Evolutionary conservation across 2,888 invertebrate species (phyloP), one percentile per base, ranked within the genome.

Genomic region (Xylophagus ater): DNA sequence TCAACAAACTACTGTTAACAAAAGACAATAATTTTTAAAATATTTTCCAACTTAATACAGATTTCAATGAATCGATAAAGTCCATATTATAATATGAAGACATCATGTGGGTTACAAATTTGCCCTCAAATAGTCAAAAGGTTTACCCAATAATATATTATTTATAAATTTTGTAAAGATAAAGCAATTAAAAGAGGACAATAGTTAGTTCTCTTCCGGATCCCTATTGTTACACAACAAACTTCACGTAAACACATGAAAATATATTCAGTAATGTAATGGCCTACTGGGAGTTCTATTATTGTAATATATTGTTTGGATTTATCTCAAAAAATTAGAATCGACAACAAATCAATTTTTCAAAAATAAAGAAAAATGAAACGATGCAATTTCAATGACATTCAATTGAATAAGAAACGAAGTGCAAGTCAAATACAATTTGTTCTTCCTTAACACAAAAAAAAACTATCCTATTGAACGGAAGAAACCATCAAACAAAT

Each of bases 151-250:
- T n/a, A n/a, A n/a, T n/a, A n/a, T 46, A 44, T 44, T 44, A 42
- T 46, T 43, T 44, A 44, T 46, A 37, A 42, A 41, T 33, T 44
- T 32, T 29, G 25, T 38, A 28, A 14, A 41, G 39, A 48, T 43
- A 31, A 24, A 45, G 41, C 46, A 40, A 43, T 46, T 48, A 48
- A 48, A 48, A 48, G 46, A 43, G 46, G 46, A 47, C 48, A 46
- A 48, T 48, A 44, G 46, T 43, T 46, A 42, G 43, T 43, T 42
- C 46, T 48, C 48, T 48, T 48, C 48, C 48, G 48, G 48, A 47
- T 45, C 30, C 39, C 35, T 39, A 43, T 37, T 37, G 37, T 37
- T 30, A 29, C 9, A 24, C 15, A 31, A 24, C 31, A 31, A 31
- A 37, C 37, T 31, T 14, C 31, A 31, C 17, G 37, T 15, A 3